Evolutionary conservation across 1,140 invertebrate species (phyloP).

Genomic region (Pseudomyrmex dendroicus): DNA sequence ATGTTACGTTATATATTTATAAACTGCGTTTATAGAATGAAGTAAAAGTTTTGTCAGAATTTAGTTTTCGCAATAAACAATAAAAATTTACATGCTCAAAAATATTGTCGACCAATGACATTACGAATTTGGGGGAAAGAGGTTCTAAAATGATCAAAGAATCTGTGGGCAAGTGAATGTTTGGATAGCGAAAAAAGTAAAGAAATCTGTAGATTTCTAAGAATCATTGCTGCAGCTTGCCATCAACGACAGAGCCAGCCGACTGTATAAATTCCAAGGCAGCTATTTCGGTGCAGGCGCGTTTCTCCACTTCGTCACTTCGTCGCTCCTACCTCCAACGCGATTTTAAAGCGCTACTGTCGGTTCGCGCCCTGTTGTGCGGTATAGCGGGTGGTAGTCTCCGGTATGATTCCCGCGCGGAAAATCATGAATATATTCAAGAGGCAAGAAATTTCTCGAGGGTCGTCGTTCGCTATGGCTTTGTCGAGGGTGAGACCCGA

Average conservation of each 20-base stretch:
- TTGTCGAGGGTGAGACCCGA: slow-evolving; percentile 21
- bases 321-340: slow-evolving; percentile 40
- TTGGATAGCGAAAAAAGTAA: background rate
- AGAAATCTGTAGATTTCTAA: slow-evolving; percentile 33
- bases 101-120: background rate
- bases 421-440: slow-evolving; percentile 78
- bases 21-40: too few species aligned
- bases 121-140: background rate
- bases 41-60: too few species aligned
- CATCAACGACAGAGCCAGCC: slow-evolving; percentile 47
- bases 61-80: too few species aligned
- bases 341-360: slow-evolving; percentile 72
- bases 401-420: slow-evolving; percentile 57
- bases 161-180: slow-evolving; percentile 26
- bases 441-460: slow-evolving; percentile 69
- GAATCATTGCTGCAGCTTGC: slow-evolving; percentile 47
- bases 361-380: slow-evolving; percentile 23
- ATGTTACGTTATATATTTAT: background rate
- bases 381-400: slow-evolving; percentile 29
- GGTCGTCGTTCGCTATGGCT: slow-evolving; percentile 41
- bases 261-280: slow-evolving; percentile 63
- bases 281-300: slow-evolving; percentile 42
- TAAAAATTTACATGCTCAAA: too few species aligned
- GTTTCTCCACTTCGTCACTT: slow-evolving; percentile 59
- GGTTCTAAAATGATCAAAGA: slow-evolving; percentile 5